Percentiles rank a stretch among this genome's conserved stretches.
Evolutionary conservation across 2,113 vertebrate species (phyloP).

Genomic region (Mesoclemmys tuberculata): DNA sequence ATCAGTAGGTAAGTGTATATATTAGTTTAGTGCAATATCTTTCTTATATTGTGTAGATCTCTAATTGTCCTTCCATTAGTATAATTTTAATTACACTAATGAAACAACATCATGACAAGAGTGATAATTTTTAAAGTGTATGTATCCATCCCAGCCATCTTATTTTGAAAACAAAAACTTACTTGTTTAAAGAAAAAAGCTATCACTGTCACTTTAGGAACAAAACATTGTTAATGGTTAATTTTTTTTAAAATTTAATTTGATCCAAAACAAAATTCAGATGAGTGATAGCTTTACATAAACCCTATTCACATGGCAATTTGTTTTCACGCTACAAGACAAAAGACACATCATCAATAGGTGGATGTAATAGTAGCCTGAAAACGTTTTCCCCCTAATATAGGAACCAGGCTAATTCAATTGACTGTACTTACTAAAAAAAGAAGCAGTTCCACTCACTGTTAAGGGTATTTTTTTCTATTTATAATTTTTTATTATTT

Average conservation of each 20-base stretch:
- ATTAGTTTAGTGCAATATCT: not conserved
- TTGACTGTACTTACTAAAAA: not conserved
- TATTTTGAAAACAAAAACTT: not conserved
- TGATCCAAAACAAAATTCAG: not conserved
- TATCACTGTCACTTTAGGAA: not conserved
- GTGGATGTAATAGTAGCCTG: not conserved
- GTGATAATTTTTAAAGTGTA: not conserved
- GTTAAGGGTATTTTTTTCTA: not conserved
- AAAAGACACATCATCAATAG: not conserved
- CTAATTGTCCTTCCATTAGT: not conserved
- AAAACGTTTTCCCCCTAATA: not conserved
- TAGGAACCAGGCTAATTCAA: not conserved
- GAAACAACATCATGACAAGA: not conserved
- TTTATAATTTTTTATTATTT: too few relatives aligned
- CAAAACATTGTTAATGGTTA: not conserved
- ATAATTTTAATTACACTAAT: not conserved
- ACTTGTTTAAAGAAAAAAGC: not conserved
- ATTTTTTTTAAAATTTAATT: not conserved
- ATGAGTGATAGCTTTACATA: not conserved
- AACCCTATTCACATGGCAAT: not conserved
- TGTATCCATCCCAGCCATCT: not conserved
- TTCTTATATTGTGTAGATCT: not conserved
- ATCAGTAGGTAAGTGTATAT: not conserved
- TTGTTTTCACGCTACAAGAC: not conserved
- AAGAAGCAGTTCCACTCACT: not conserved